phyloP scores from a whole-genome alignment of 1,140 invertebrate genomes.

The Chironomus striatipennis region DNA sequence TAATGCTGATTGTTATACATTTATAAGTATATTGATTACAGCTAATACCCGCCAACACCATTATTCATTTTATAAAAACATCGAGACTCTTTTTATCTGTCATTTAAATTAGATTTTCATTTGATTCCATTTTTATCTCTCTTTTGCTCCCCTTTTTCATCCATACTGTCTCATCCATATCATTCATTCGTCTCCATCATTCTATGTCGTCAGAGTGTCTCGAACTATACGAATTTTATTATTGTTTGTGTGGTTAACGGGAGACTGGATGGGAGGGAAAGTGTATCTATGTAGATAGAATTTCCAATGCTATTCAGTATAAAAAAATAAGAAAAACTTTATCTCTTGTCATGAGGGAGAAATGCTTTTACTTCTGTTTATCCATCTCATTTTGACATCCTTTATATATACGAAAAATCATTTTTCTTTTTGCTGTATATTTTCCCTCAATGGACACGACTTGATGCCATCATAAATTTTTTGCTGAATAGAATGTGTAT shows the following conservation, averaged over 20 bases:
- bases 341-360: not conserved
- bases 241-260: not conserved
- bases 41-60: too few species aligned
- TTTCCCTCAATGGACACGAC: not conserved
- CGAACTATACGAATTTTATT: constrained; percentile 15
- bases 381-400: constrained; percentile 2
- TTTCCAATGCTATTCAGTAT: too few species aligned
- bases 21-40: too few species aligned
- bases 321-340: not conserved
- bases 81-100: not conserved
- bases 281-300: too few species aligned
- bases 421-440: not conserved
- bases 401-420: not conserved
- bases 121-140: not conserved
- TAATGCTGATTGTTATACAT: too few species aligned
- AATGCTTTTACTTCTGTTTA: constrained; percentile 18
- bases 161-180: not conserved
- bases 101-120: constrained; percentile 21
- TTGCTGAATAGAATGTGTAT: too few species aligned
- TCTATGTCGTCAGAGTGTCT: constrained; percentile 13
- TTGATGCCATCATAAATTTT: not conserved
- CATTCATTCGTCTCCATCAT: constrained; percentile 17
- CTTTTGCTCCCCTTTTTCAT: not conserved
- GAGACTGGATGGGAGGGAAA: not conserved
- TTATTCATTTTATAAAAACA: too few species aligned